Base-by-base conservation (phyloP, 2,797 vertebrate genomes). In the Neoniphon sammara region DNA sequence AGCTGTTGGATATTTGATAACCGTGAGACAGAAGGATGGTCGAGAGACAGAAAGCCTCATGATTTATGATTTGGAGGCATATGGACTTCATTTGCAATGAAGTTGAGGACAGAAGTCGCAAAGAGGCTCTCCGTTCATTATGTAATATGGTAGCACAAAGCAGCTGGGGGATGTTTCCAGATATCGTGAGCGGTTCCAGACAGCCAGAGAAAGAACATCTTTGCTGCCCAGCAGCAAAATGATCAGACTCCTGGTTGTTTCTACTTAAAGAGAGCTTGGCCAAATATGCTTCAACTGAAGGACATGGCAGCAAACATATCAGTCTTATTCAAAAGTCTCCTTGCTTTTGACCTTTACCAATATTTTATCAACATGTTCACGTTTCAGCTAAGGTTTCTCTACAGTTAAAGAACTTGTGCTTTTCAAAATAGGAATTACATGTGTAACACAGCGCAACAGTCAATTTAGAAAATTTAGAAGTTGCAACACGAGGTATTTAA, bases 1-100 rank as follows among this genome's bases (percentile, higher is more conserved):
- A 93, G 91, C 90, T 92, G 90, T 88, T 89, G 78, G 87, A 89
- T 87, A 93, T 82, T 54, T 78, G 88, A 92, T 92, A 87, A 89
- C 85, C 77, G 82, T 89, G 88, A 85, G 90, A 91, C 75, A 81
- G 63, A 75, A 58, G 56, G 39, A 82, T 7, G 8, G 59, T n/a
- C 7, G 9, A 73, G 53, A 25, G 44, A 65, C 44, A 42, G 54
- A 60, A 74, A 67, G 10, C 34, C 44, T 49, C 20, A 65, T 49
- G 25, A 73, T 70, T 78, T n/a, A 46, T 39, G 54, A 74, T 54
- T 73, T n/a, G 56, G 42, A 70, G 31, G 58, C 54, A 44, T 44
- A 56, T 42, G 18, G 54, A 42, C 47, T 75, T 71, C 25, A 73
- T 83, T 67, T 75, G 60, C 17, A 56, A 64, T 46, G 20, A 71